These are phyloP conservation scores for Patella caerulea DNA, from an alignment of 2,888 invertebrate genomes.

Conservation along the genomic window DNA sequence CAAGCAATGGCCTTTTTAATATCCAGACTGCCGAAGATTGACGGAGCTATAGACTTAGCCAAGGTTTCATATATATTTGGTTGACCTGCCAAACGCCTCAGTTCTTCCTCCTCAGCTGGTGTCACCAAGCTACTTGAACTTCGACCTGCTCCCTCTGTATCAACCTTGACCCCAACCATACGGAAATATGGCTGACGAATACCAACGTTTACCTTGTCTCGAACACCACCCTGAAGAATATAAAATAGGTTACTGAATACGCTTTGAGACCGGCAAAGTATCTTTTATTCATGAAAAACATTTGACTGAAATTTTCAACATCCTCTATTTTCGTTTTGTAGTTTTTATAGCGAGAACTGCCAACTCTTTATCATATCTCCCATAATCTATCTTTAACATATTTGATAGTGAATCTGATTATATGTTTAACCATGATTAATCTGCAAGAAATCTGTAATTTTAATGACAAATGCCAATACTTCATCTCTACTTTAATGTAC, in stretches of 20 bases:
- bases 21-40: constrained; percentile 93
- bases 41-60: constrained; percentile 93
- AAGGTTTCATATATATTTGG: constrained; percentile 91
- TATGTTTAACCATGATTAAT: too few relatives aligned
- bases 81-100: constrained; percentile 86
- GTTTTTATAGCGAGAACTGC: too few relatives aligned
- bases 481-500: too few relatives aligned
- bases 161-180: constrained; percentile 91
- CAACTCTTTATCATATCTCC: too few relatives aligned
- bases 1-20: constrained; percentile 98
- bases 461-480: too few relatives aligned
- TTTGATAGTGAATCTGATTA: too few relatives aligned
- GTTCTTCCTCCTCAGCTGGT: constrained; percentile 81
- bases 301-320: too few relatives aligned
- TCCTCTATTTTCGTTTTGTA: too few relatives aligned
- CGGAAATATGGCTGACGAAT: constrained; percentile 95
- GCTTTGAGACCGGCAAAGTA: background rate
- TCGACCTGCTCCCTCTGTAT: constrained; percentile 75
- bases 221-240: constrained; percentile 76
- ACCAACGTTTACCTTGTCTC: constrained; percentile 80
- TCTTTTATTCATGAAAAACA: constrained; percentile 9
- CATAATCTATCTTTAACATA: too few relatives aligned
- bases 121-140: constrained; percentile 62
- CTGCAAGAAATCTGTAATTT: too few relatives aligned
- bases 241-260: background rate